Percentiles rank a stretch among this genome's conserved stretches.
Evolutionary conservation across 2,888 invertebrate species (phyloP).

Genomic region (Acleris laterana): DNA sequence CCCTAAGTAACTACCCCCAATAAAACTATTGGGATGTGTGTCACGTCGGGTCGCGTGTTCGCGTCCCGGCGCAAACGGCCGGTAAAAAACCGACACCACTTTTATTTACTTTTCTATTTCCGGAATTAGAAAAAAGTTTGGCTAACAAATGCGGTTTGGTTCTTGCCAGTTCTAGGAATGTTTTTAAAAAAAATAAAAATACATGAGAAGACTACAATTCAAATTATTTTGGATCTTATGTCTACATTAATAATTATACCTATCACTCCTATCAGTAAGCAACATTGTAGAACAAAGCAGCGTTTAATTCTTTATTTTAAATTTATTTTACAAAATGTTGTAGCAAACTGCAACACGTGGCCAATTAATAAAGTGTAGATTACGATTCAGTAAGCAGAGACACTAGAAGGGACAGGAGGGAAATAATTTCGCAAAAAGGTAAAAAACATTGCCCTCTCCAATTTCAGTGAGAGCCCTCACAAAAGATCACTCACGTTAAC

Average conservation of each 20-base stretch:
- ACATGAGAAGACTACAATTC: too few relatives aligned
- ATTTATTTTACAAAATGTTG: not conserved
- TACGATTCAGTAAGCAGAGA: slow-evolving; percentile 51
- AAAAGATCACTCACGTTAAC: slow-evolving; percentile 83
- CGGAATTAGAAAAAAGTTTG: not conserved
- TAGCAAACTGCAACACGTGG: slow-evolving; percentile 3
- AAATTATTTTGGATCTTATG: not conserved
- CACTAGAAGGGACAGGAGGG: slow-evolving; percentile 56
- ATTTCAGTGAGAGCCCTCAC: slow-evolving; percentile 80
- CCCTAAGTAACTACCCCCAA: slow-evolving; percentile 50
- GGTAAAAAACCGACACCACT: slow-evolving; percentile 13
- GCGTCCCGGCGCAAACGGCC: slow-evolving; percentile 41
- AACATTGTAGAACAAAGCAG: too few relatives aligned
- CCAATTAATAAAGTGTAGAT: slow-evolving; percentile 42
- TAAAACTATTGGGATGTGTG: slow-evolving; percentile 78
- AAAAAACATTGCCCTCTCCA: slow-evolving; percentile 73
- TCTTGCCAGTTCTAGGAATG: too few relatives aligned
- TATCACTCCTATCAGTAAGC: too few relatives aligned
- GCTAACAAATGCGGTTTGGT: not conserved
- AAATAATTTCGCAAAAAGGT: slow-evolving; percentile 75
- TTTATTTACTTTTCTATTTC: slow-evolving; percentile 4
- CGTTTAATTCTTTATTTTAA: too few relatives aligned
- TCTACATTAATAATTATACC: too few relatives aligned
- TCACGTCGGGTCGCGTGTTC: slow-evolving; percentile 59
- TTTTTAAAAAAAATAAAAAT: too few relatives aligned